Base-by-base conservation (phyloP, 23 tunicate genomes). In the Corella eumyota region DNA sequence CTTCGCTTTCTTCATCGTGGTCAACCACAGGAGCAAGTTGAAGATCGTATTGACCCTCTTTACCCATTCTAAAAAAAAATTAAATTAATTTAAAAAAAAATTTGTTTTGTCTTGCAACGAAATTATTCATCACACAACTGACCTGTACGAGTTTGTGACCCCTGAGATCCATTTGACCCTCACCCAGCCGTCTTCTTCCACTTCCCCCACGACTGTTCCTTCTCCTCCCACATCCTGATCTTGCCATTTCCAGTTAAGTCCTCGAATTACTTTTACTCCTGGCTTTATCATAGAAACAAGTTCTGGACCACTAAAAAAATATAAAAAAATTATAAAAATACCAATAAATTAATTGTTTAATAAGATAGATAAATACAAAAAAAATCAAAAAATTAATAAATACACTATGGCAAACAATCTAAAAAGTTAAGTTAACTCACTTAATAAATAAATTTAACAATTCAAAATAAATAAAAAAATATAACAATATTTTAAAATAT, bases 161-260 rank as follows among this genome's bases (percentile, higher is more conserved):
- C 76, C 76, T 2, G 82, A 59, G 2, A 34, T 72, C 93, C 93
- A 83, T 55, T 70, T 36, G 35, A 83, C 82, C 28, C 93, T 49
- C 0, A 83, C 82, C 93, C 93, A 85, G 13, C 95, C 95, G 64
- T 83, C 93, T 20, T 59, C 72, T 37, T 82, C 92, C 25, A 81
- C 65, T 44, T 62, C 70, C 45, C 79, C 78, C 6, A 69, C 59
- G 0, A 85, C 79, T 5, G 23, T 48, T 56, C 95, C 95, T 31
- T 70, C 79, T 36, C 28, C 24, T 34, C 45, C 40, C 6, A 77
- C 93, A 47, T 83, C 93, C 69, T 83, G 93, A 55, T 83, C 68
- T 32, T 74, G 68, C 93, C 93, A 83, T 36, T 83, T 83, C 93
- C 93, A 83, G 50, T 83, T 82, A 11, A 66, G 64, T 1, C 93